Evolutionary conservation across 53 echinoderm and acorn worm genomes (phyloP).

Genomic region (Echinarachnius parma): DNA sequence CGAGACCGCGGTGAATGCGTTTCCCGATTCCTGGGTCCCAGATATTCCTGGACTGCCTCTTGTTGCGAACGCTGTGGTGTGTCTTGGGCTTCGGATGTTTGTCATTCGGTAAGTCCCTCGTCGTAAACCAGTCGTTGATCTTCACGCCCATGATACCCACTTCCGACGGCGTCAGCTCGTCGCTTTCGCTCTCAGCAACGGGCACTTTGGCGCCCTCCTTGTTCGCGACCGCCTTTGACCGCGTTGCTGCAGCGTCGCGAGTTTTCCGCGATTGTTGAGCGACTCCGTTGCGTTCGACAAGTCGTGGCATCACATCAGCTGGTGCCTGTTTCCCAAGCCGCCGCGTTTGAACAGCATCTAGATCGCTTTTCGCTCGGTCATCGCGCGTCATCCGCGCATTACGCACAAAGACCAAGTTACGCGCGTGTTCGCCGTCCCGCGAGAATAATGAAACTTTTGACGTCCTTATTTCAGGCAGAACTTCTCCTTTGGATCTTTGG

Average conservation of each 20-base stretch:
- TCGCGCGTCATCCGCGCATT: background rate
- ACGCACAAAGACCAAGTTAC: background rate
- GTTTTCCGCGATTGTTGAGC: no score
- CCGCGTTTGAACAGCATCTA: background rate
- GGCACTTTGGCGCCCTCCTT: background rate
- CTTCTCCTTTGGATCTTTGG: background rate
- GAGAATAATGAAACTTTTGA: background rate
- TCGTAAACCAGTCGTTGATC: slow-evolving; percentile 30
- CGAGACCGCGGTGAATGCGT: slow-evolving; percentile 28
- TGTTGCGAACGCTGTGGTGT: background rate
- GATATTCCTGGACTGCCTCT: slow-evolving; percentile 4
- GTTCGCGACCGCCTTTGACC: background rate
- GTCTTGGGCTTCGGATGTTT: background rate
- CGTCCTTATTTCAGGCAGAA: slow-evolving; percentile 11
- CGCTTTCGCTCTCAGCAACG: slow-evolving; percentile 27
- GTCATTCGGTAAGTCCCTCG: background rate
- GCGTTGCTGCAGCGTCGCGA: background rate
- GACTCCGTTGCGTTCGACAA: no score
- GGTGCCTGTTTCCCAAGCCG: background rate
- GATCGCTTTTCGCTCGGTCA: slow-evolving; percentile 2
- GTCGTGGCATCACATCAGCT: background rate
- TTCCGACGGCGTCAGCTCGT: slow-evolving; percentile 36
- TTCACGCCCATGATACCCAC: slow-evolving; percentile 21
- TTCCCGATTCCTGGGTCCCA: slow-evolving; percentile 25
- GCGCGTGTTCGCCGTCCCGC: background rate